These are phyloP conservation scores for Rhingia campestris DNA, from an alignment of 2,888 invertebrate genomes.

Conservation along the genomic window DNA sequence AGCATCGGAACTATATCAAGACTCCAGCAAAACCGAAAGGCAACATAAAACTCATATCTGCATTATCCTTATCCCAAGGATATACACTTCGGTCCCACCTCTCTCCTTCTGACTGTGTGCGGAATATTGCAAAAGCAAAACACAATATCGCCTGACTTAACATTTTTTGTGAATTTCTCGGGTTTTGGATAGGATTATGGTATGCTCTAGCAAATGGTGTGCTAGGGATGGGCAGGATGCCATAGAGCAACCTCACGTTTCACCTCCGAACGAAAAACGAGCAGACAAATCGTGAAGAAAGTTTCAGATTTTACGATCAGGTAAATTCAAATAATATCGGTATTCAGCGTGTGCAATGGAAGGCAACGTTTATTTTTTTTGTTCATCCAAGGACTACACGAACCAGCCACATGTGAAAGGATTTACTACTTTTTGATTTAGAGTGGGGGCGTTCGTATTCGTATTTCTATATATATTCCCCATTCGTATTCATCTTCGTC, in stretches of 20 bases:
- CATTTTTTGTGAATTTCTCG: conserved; percentile 22
- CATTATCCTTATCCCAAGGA: conserved; percentile 44
- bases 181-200: background rate
- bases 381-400: conserved; percentile 2
- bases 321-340: conserved; percentile 60
- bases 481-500: background rate
- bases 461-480: background rate
- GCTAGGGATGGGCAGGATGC: conserved; percentile 1
- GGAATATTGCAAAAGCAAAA: conserved; percentile 26
- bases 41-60: conserved; percentile 59
- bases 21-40: conserved; percentile 30
- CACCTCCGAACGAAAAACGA: conserved; percentile 3
- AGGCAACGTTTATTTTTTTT: conserved; percentile 32
- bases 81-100: conserved; percentile 16
- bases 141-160: conserved; percentile 27
- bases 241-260: background rate
- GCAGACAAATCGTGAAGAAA: conserved; percentile 28
- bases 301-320: conserved; percentile 56
- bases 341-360: conserved; percentile 48
- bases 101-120: background rate
- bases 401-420: conserved; percentile 10
- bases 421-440: conserved; percentile 45
- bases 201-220: background rate
- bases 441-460: conserved; percentile 6
- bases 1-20: background rate